These are phyloP conservation scores for Archaeoteleia sp. DNA, from an alignment of 2,888 invertebrate genomes.

Conservation along the genomic window DNA sequence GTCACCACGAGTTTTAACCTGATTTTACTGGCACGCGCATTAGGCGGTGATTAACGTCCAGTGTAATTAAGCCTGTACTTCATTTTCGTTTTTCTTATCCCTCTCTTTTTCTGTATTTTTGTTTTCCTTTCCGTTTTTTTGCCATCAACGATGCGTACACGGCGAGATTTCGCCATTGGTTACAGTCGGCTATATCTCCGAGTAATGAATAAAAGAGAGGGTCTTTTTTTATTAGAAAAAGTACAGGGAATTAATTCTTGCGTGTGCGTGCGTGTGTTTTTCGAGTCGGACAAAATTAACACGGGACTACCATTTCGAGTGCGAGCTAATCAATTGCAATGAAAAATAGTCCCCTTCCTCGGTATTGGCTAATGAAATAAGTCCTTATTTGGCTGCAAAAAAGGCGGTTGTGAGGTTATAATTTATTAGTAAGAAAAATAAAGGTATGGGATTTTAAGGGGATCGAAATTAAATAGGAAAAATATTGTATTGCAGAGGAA, in stretches of 20 bases:
- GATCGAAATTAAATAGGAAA: no score
- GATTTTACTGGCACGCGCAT: conserved; percentile 56
- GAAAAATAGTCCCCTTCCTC: no score
- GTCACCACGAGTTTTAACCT: conserved; percentile 58
- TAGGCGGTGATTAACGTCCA: conserved; percentile 57
- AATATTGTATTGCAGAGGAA: no score
- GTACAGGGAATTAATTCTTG: conserved; percentile 16
- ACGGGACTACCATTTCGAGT: no score
- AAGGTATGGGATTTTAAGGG: no score
- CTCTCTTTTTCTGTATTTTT: background rate
- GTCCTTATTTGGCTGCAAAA: no score
- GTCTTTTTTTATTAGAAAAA: conserved; percentile 24
- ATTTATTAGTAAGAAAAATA: no score
- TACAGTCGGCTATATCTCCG: conserved; percentile 1
- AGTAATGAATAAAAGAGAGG: conserved; percentile 42
- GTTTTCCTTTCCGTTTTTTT: conserved; percentile 7
- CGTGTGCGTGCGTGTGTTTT: conserved; percentile 12
- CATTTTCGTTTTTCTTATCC: conserved; percentile 30
- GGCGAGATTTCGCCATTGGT: conserved; percentile 23
- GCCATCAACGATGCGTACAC: background rate
- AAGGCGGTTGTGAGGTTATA: no score
- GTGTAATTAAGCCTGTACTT: conserved; percentile 52
- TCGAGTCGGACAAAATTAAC: no score
- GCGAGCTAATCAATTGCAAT: no score
- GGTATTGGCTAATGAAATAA: no score